phyloP scores from a whole-genome alignment of 2,888 invertebrate species.

The Tolmerus cingulatus region DNA sequence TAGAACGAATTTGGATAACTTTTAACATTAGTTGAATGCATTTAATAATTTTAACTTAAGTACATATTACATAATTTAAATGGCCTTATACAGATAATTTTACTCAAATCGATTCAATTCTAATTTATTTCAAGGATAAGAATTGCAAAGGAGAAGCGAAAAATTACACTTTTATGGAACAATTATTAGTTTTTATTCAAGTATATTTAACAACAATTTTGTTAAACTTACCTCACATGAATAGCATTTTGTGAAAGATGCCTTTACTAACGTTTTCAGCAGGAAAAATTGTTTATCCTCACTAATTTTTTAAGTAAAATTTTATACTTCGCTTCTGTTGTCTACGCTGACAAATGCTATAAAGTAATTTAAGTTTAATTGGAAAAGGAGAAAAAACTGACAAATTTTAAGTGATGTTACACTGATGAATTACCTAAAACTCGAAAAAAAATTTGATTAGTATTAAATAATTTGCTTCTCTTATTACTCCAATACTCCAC shows the following conservation, averaged over 20 bases:
- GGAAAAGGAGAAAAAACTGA: background rate
- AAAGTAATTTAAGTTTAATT: background rate
- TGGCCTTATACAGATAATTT: background rate
- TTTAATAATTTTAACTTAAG: too few relatives aligned
- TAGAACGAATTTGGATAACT: background rate
- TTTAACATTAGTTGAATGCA: too few relatives aligned
- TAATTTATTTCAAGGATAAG: background rate
- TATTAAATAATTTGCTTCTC: background rate
- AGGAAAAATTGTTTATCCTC: background rate
- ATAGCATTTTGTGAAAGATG: background rate
- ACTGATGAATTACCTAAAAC: background rate
- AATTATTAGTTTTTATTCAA: background rate
- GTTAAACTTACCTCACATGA: background rate
- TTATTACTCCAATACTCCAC: background rate
- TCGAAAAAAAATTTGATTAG: background rate
- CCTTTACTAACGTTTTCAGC: background rate
- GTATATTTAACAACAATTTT: background rate
- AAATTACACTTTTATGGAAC: background rate
- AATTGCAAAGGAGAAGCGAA: background rate
- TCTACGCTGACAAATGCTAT: background rate
- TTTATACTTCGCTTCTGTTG: background rate
- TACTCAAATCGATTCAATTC: background rate
- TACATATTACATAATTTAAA: background rate
- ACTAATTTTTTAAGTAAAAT: background rate
- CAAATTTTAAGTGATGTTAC: background rate